Evolutionary conservation across 2,797 vertebrate genomes (phyloP).

Genomic region (Loris lydekkerianus): DNA sequence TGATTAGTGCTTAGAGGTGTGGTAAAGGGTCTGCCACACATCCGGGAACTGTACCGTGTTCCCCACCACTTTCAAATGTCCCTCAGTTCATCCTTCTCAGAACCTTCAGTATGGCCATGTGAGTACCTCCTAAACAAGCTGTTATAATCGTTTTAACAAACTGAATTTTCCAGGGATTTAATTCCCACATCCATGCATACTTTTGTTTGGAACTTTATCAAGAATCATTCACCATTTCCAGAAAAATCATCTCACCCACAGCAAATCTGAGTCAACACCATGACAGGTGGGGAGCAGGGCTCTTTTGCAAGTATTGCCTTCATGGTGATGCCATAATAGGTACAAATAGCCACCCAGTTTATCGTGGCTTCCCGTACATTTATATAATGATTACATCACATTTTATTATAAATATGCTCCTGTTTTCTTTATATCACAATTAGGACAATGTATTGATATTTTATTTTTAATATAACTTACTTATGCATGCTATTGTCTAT

Average conservation of each 20-base stretch:
- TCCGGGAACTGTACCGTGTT: background rate
- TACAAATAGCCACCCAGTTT: background rate
- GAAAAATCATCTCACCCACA: background rate
- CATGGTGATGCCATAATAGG: background rate
- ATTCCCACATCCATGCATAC: background rate
- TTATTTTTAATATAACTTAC: slow-evolving; percentile 51
- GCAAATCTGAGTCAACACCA: background rate
- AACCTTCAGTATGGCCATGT: background rate
- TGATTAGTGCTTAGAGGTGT: background rate
- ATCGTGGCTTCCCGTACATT: background rate
- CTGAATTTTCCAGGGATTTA: background rate
- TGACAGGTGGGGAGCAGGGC: background rate
- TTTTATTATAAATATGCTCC: background rate
- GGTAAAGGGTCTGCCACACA: background rate
- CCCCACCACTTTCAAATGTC: background rate
- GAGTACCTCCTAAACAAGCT: background rate
- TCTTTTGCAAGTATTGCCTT: background rate
- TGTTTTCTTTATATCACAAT: slow-evolving; percentile 27
- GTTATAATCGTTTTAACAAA: slow-evolving; percentile 17
- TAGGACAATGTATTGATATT: background rate
- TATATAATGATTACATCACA: background rate
- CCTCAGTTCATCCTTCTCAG: background rate
- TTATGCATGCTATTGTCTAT: background rate
- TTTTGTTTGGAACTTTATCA: background rate
- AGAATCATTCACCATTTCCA: background rate